These are phyloP conservation scores for Wiebesia pumilae DNA, from an alignment of 1,140 invertebrate genomes.

Conservation along the genomic window DNA sequence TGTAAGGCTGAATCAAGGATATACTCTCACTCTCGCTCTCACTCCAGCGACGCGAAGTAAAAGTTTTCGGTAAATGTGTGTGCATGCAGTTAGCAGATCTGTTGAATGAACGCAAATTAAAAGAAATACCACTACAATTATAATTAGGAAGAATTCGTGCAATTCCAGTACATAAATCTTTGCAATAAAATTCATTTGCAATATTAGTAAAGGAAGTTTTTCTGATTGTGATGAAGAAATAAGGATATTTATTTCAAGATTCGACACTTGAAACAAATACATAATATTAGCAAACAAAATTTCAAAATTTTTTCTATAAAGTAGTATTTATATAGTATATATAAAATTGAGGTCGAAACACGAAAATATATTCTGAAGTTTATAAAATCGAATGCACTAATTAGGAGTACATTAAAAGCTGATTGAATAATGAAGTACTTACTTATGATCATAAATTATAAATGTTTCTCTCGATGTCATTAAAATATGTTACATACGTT, in stretches of 20 bases:
- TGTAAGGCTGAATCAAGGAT: conserved; percentile 23
- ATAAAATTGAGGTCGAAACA: not conserved
- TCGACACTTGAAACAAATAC: not conserved
- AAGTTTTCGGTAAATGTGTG: conserved; percentile 6
- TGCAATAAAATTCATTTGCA: not conserved
- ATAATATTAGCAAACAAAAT: not conserved
- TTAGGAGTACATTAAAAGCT: not conserved
- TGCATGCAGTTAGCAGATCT: not conserved
- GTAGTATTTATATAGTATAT: too few species aligned
- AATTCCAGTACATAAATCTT: not conserved
- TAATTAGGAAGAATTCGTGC: not conserved
- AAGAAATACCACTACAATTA: not conserved
- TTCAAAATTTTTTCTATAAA: too few species aligned
- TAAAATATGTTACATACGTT: not conserved
- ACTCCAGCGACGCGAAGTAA: conserved; percentile 8
- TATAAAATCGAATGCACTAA: not conserved
- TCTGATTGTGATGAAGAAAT: not conserved
- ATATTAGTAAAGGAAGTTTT: not conserved
- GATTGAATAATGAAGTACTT: not conserved
- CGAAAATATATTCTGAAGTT: not conserved
- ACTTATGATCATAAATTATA: not conserved
- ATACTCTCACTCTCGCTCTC: conserved; percentile 34
- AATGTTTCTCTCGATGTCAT: not conserved
- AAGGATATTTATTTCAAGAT: not conserved
- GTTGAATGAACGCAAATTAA: not conserved